Conservation (phyloP, 1,140 invertebrate species). For the Epicauta chinensis region DNA sequence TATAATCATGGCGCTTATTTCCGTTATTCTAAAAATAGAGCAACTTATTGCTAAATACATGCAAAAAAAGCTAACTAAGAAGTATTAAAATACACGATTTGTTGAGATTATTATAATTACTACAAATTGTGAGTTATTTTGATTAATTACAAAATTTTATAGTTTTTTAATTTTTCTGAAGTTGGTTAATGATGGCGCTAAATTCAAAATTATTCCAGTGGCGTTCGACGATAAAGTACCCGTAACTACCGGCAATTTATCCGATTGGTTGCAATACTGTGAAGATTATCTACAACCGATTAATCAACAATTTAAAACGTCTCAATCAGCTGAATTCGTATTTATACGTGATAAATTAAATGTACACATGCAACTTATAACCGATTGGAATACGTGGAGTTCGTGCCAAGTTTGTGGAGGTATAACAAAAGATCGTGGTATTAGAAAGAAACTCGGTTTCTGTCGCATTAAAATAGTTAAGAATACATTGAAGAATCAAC, state of each 20-base stretch:
- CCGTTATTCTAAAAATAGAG: too few relatives aligned
- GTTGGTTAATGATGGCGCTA: constrained; percentile 1
- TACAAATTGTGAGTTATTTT: too few relatives aligned
- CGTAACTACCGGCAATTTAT: constrained; percentile 42
- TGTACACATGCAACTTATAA: constrained; percentile 35
- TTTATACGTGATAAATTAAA: constrained; percentile 32
- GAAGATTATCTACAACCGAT: constrained; percentile 44
- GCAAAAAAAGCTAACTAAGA: too few relatives aligned
- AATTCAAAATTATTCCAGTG: constrained; percentile 24
- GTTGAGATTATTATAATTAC: too few relatives aligned
- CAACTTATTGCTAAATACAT: too few relatives aligned
- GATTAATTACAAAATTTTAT: too few relatives aligned
- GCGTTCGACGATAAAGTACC: constrained; percentile 35
- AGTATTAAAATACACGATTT: too few relatives aligned
- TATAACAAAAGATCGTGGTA: constrained; percentile 31
- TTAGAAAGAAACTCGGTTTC: constrained; percentile 34
- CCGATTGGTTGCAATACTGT: constrained; percentile 45
- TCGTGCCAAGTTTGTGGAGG: constrained; percentile 38
- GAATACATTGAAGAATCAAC: background rate
- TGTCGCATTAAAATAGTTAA: constrained; percentile 21
- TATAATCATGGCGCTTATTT: too few relatives aligned
- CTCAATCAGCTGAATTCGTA: constrained; percentile 29
- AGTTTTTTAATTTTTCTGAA: too few relatives aligned
- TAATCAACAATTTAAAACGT: constrained; percentile 33
- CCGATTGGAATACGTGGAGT: constrained; percentile 38